Base-by-base conservation (phyloP, 2,113 vertebrate species). In the Excalfactoria chinensis region DNA sequence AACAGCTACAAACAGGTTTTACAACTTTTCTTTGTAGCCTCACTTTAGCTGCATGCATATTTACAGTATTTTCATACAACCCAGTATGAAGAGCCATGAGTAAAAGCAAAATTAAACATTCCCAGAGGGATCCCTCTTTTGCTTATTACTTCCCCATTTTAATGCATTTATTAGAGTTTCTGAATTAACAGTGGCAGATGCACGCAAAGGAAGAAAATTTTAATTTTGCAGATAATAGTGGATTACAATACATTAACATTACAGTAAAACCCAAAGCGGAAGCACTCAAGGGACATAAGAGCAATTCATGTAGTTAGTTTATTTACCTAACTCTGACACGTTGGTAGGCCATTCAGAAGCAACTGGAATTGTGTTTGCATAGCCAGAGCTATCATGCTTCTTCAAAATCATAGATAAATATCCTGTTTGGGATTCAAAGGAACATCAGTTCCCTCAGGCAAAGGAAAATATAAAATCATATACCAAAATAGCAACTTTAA, bases 141-240 rank as follows among this genome's bases (percentile, higher is more conserved):
- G 80, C 71, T 91, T 93, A 89, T 91, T 94, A 85, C 68, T 88
- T 96, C 79, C 73, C 59, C 85, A 55, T 96, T 90, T 84, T 75
- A 90, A 93, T 86, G 82, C 83, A 91, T 93, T 95, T 94, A 93
- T 96, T 96, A 96, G 56, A 87, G 78, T 35, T 91, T 76, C 84
- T 87, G 81, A 92, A 94, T 94, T 95, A 96, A 91, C 74, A 95
- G 78, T 51, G 73, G 91, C 84, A 96, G 87, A 91, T 86, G 81
- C 51, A 79, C 74, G 89, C 78, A 92, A 81, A 93, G 80, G 80
- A 92, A 91, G 89, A 66, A 91, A 95, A 84, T 78, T 86, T 93
- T 95, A 95, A 96, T 95, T 96, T 89, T 93, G 87, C 74, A 93
- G 85, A 93, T 94, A 90, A 94, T 92, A 93, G 84, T 84, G 68